Evolutionary conservation across 2,888 invertebrate species (phyloP).

Genomic region (Pelosia muscerda): DNA sequence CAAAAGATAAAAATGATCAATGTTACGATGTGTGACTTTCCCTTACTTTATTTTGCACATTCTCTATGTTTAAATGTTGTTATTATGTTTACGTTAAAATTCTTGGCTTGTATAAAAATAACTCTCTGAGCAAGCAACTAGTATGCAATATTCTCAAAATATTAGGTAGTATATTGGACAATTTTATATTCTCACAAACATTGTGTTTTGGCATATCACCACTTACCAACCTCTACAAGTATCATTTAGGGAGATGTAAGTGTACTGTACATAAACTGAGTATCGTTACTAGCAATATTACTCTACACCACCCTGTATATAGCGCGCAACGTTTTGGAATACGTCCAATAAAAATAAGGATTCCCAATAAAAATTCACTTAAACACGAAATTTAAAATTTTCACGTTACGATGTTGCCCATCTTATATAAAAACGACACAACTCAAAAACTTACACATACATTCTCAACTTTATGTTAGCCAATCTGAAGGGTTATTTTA

Average conservation of each 20-base stretch:
- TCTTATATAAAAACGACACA: constrained; percentile 46
- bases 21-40: no score
- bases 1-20: no score
- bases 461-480: constrained; percentile 41
- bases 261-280: constrained; percentile 9
- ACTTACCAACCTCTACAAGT: neutral
- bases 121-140: no score
- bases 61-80: no score
- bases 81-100: no score
- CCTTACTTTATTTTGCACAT: no score
- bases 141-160: neutral
- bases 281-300: constrained; percentile 13
- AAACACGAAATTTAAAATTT: constrained; percentile 85
- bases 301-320: constrained; percentile 27
- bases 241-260: constrained; percentile 2
- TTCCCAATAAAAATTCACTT: constrained; percentile 85
- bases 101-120: no score
- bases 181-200: neutral
- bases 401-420: constrained; percentile 72
- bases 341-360: constrained; percentile 74
- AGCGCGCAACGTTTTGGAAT: constrained; percentile 40
- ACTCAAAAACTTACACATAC: neutral
- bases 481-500: constrained; percentile 42
- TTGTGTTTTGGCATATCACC: neutral
- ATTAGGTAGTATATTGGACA: neutral